phyloP scores from a whole-genome alignment of 2,113 vertebrate species.

The Maccullochella peelii region DNA sequence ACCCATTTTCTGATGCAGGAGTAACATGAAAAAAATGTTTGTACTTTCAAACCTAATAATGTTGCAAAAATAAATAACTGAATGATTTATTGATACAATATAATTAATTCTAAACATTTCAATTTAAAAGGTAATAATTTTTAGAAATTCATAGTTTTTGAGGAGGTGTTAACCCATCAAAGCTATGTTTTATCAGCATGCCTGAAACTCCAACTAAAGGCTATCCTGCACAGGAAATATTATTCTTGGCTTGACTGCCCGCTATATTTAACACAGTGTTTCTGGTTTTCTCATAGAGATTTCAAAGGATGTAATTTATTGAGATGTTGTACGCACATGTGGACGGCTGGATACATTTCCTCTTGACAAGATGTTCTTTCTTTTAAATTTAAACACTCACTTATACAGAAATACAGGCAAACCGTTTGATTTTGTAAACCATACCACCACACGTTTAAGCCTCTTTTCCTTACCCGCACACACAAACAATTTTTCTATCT shows the following conservation, averaged over 20 bases:
- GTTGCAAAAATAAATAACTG: background rate
- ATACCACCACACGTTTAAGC: background rate
- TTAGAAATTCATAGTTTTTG: background rate
- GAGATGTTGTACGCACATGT: constrained; percentile 43
- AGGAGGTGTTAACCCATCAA: background rate
- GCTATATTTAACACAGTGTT: constrained; percentile 53
- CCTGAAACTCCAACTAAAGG: constrained; percentile 20
- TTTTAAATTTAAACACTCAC: constrained; percentile 31
- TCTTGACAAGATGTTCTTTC: constrained; percentile 33
- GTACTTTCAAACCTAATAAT: background rate
- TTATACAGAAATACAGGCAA: constrained; percentile 7
- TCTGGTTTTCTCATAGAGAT: constrained; percentile 56
- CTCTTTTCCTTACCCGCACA: background rate
- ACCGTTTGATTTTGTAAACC: constrained; percentile 19
- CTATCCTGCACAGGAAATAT: constrained; percentile 32
- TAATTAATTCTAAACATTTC: background rate
- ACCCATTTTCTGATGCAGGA: background rate
- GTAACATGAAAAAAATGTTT: background rate
- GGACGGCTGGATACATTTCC: constrained; percentile 26
- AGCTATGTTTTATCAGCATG: background rate
- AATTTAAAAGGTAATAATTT: background rate
- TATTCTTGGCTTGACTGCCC: constrained; percentile 35
- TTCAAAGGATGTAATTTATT: constrained; percentile 60
- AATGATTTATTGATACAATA: background rate
- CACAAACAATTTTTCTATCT: constrained; percentile 10